Conservation (phyloP, 2,888 invertebrate species). For the Hyposoter dolosus region DNA sequence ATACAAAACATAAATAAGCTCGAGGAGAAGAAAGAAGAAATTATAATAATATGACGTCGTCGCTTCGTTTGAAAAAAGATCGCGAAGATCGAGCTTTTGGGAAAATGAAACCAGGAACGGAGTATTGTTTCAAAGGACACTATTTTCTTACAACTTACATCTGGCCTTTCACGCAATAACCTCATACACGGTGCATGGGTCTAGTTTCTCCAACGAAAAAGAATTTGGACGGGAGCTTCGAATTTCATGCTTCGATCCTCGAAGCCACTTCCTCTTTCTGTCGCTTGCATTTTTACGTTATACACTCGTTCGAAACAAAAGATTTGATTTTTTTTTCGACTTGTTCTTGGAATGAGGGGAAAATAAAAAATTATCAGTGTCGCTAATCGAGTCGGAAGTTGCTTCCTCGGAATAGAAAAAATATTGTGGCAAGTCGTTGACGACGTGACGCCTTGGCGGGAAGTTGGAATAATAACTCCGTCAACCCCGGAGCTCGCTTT, state of each 20-base stretch:
- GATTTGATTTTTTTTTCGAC: neutral
- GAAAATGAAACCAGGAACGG: conserved; percentile 1
- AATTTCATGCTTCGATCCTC: conserved; percentile 26
- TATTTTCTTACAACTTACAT: conserved; percentile 71
- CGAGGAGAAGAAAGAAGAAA: conserved; percentile 45
- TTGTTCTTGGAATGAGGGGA: neutral
- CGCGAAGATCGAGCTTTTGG: neutral
- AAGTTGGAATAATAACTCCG: conserved; percentile 75
- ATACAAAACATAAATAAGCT: conserved; percentile 65
- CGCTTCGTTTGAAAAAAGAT: conserved; percentile 9
- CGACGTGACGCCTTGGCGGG: conserved; percentile 56
- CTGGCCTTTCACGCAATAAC: conserved; percentile 63
- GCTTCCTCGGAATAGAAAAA: conserved; percentile 49
- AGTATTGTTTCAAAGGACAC: conserved; percentile 72
- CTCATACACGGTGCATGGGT: neutral
- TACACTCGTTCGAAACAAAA: neutral
- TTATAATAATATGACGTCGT: neutral
- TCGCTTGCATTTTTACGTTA: neutral
- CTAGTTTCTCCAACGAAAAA: conserved; percentile 26
- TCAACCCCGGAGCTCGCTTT: conserved; percentile 66
- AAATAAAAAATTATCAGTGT: conserved; percentile 12
- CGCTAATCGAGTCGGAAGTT: conserved; percentile 50
- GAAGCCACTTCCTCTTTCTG: conserved; percentile 41
- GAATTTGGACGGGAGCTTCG: conserved; percentile 9
- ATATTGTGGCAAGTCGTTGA: conserved; percentile 63